Conservation (phyloP, 2,113 vertebrate genomes). For the Conger conger region DNA sequence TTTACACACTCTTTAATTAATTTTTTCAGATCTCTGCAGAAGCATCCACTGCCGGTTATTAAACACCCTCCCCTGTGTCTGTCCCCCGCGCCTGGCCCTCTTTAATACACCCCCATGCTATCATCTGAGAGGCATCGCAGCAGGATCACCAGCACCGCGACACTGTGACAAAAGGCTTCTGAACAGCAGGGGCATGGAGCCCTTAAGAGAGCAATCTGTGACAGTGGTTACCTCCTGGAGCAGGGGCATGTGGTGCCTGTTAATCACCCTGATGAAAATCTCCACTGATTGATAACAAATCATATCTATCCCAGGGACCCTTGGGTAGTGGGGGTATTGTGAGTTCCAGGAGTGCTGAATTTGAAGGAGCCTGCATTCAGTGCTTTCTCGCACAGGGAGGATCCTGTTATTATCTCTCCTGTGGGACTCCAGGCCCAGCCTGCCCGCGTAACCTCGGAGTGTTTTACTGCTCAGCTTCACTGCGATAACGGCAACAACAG, state of each 20-base stretch:
- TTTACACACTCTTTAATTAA: background rate
- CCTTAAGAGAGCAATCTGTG: constrained; percentile 20
- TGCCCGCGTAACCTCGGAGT: background rate
- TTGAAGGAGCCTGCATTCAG: background rate
- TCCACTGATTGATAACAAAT: constrained; percentile 13
- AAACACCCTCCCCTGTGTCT: background rate
- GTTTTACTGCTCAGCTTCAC: background rate
- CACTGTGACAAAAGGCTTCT: constrained; percentile 18
- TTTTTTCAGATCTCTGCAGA: background rate
- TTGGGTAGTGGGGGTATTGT: background rate
- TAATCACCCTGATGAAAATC: constrained; percentile 18
- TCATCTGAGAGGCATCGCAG: background rate
- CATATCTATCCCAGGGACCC: background rate
- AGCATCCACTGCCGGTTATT: constrained; percentile 4
- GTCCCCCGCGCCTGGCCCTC: background rate
- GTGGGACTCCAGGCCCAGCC: background rate
- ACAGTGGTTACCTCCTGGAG: constrained; percentile 12
- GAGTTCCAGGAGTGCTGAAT: background rate
- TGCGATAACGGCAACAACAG: background rate
- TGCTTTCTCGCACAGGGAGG: too few species aligned
- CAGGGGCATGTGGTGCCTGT: background rate
- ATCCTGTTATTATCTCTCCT: background rate
- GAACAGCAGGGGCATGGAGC: background rate
- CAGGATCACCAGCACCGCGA: background rate
- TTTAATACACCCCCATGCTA: constrained; percentile 1